Evolutionary conservation across 1,140 invertebrate genomes (phyloP), one percentile per base, ranked within the genome.

Genomic region (Triops cancriformis): DNA sequence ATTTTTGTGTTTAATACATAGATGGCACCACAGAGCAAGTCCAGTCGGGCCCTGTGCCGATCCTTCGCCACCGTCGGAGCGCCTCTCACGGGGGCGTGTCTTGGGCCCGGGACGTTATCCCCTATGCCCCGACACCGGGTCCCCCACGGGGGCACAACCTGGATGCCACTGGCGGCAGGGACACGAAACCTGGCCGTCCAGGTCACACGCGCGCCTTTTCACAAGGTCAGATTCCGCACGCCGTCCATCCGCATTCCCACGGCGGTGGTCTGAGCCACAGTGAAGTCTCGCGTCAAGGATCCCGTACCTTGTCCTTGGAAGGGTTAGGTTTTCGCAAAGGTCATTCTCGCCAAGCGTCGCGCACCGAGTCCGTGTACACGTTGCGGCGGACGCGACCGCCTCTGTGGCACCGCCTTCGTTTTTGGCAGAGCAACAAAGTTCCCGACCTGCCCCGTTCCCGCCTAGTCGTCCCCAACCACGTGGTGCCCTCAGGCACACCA

Each of bases 331-430:
- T 79, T 77, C 51, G 77, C 9, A 81, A 80, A 74, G 88, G 88
- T 0, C 89, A 90, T 81, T 88, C 88, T 1, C 83, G 89, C 11
- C 88, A 89, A 81, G 88, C 88, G 0, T 89, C 88, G 14, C 84
- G 93, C 76, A 93, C 93, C 0, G 93, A 96, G 82, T 94, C 93
- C 26, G 93, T 95, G 78, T 96, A 95, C 83, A 96, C 94, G 1
- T 88, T 96, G 80, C 87, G 93, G 77, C 88, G 92, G 74, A 89
- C 88, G 31, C 81, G 81, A 77, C 75, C 76, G 9, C 77, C 83
- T 1, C 74, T 81, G 37, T 78, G 79, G 51, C 80, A 80, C 37
- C 79, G 79, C 64, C 76, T 84, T 6, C 80, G 82, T 41, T 84
- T 84, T 76, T 84, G 84, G 84, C 80, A 79, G 77, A 79, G 80